phyloP scores from a whole-genome alignment of 2,113 vertebrate genomes.

The Pelobates fuscus region DNA sequence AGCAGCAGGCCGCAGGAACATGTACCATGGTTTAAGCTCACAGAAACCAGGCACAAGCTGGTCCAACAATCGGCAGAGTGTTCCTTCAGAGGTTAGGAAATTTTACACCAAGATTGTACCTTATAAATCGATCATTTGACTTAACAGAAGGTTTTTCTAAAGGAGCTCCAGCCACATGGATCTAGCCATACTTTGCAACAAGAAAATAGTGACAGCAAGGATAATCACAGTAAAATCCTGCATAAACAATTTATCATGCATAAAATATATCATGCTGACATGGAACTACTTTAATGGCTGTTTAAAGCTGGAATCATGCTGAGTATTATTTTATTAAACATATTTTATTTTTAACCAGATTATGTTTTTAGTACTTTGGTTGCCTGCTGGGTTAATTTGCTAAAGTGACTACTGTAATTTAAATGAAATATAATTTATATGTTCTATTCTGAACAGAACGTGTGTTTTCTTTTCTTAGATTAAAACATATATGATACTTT shows the following conservation, averaged over 20 bases:
- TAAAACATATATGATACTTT: neutral
- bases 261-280: neutral
- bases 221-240: conserved; percentile 12
- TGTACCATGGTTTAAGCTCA: no score
- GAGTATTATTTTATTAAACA: conserved; percentile 6
- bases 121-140: no score
- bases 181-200: no score
- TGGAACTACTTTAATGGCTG: neutral
- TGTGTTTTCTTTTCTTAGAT: neutral
- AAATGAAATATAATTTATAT: neutral
- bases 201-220: no score
- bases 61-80: no score
- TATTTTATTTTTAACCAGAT: conserved; percentile 23
- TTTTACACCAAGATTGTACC: no score
- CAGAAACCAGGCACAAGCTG: no score
- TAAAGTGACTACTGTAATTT: no score
- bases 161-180: no score
- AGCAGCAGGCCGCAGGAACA: no score
- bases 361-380: neutral
- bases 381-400: conserved; percentile 23
- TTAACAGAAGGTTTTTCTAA: no score
- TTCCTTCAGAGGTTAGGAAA: no score
- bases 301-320: neutral
- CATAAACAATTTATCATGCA: conserved; percentile 14
- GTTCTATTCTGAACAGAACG: neutral